A percentile compares a stretch with the other conserved stretches of the same genome.
Evolutionary conservation across 2,113 vertebrate genomes (phyloP).

Genomic region (Megaleporinus macrocephalus): DNA sequence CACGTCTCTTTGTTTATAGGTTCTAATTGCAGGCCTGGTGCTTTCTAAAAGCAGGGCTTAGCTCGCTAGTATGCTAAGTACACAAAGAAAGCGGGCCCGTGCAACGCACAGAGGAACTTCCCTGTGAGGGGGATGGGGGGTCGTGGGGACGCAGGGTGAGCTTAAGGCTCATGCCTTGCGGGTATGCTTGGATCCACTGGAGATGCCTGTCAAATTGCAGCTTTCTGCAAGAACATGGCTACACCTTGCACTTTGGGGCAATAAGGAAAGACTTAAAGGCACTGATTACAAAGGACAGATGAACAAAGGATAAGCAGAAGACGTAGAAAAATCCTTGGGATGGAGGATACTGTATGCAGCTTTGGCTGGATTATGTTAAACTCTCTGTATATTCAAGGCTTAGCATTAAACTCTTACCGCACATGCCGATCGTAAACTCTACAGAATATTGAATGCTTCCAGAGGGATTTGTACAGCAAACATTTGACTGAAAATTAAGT

Average conservation of each 20-base stretch:
- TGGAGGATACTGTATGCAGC: neutral
- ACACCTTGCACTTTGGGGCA: conserved; percentile 45
- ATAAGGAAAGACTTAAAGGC: conserved; percentile 22
- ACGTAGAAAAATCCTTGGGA: conserved; percentile 1
- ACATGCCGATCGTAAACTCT: too few relatives aligned
- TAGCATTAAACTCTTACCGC: too few relatives aligned
- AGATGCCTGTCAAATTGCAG: conserved; percentile 51
- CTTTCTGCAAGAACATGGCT: conserved; percentile 37
- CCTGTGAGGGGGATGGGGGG: neutral
- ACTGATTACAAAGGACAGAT: conserved; percentile 19
- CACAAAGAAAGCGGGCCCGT: conserved; percentile 57
- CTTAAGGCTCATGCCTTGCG: neutral
- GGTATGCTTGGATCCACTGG: conserved; percentile 25
- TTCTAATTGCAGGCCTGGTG: conserved; percentile 72
- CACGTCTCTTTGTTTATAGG: conserved; percentile 66
- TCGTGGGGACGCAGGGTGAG: neutral
- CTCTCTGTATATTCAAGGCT: too few relatives aligned
- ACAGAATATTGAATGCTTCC: too few relatives aligned
- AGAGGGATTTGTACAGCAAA: too few relatives aligned
- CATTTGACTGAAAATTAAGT: too few relatives aligned
- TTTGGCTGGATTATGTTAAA: neutral
- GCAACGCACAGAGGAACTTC: conserved; percentile 47
- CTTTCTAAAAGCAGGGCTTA: conserved; percentile 68
- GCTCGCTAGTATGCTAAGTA: conserved; percentile 56
- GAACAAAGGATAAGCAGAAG: conserved; percentile 28